A percentile compares a stretch with the other conserved stretches of the same genome.
phyloP scores from a whole-genome alignment of 2,888 invertebrate genomes.

The Noctua janthina region DNA sequence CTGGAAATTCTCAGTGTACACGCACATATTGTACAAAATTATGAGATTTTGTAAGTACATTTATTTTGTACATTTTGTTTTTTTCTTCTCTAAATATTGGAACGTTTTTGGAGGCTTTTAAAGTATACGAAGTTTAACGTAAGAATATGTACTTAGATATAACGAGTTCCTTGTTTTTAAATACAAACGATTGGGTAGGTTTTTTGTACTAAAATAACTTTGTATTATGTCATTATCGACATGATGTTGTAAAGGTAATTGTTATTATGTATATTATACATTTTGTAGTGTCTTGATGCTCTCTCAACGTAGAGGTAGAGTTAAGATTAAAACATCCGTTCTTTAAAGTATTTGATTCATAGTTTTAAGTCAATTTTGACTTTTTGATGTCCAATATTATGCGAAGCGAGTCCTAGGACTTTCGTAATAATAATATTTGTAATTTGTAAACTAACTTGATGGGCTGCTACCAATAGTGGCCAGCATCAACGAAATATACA shows the following conservation, averaged over 20 bases:
- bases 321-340: conserved; percentile 57
- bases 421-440: conserved; percentile 65
- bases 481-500: conserved; percentile 83
- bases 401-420: conserved; percentile 56
- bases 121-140: conserved; percentile 89
- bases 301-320: conserved; percentile 63
- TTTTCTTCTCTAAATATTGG: conserved; percentile 72
- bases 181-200: conserved; percentile 80
- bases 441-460: conserved; percentile 70
- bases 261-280: conserved; percentile 73
- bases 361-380: conserved; percentile 65
- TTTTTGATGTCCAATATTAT: conserved; percentile 61
- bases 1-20: conserved; percentile 56
- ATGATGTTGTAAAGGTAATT: conserved; percentile 66
- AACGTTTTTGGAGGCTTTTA: conserved; percentile 89
- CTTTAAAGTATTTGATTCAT: conserved; percentile 55
- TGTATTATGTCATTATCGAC: conserved; percentile 63
- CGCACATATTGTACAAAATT: conserved; percentile 80
- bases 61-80: conserved; percentile 78
- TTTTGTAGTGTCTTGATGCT: conserved; percentile 70
- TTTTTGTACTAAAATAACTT: conserved; percentile 72
- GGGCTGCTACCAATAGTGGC: conserved; percentile 70
- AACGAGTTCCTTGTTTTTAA: conserved; percentile 87
- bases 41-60: conserved; percentile 79
- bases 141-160: conserved; percentile 89